Evolutionary conservation across 2,797 vertebrate genomes (phyloP).

Genomic region (Mastacembelus armatus): DNA sequence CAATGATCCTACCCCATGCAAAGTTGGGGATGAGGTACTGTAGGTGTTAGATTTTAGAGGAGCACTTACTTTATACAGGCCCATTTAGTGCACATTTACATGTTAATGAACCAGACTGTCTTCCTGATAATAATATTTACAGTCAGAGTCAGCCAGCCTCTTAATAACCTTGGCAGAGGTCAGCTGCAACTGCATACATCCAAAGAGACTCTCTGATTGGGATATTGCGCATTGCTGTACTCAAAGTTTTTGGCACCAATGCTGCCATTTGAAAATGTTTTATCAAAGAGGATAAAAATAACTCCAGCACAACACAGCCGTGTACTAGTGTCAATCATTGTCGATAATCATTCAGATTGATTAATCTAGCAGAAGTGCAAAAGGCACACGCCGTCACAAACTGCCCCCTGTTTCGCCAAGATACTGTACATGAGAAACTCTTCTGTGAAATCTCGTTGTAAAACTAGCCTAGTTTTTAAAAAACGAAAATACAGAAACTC

Average conservation of each 20-base stretch:
- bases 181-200: slow-evolving; percentile 71
- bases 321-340: slow-evolving; percentile 77
- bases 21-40: slow-evolving; percentile 63
- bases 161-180: slow-evolving; percentile 72
- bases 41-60: slow-evolving; percentile 44
- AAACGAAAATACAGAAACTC: slow-evolving; percentile 60
- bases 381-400: slow-evolving; percentile 83
- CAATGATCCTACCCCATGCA: slow-evolving; percentile 16
- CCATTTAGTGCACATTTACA: slow-evolving; percentile 70
- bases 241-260: slow-evolving; percentile 78
- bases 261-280: slow-evolving; percentile 73
- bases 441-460: slow-evolving; percentile 66
- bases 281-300: slow-evolving; percentile 78
- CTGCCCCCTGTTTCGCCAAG: slow-evolving; percentile 69
- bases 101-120: slow-evolving; percentile 55
- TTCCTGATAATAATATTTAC: slow-evolving; percentile 74
- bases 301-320: slow-evolving; percentile 66
- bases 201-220: slow-evolving; percentile 67
- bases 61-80: slow-evolving; percentile 48
- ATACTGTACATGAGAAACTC: slow-evolving; percentile 64
- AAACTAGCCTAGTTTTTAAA: slow-evolving; percentile 43
- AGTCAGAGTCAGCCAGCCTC: slow-evolving; percentile 64
- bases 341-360: slow-evolving; percentile 80
- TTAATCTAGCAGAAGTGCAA: slow-evolving; percentile 80
- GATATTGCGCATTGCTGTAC: slow-evolving; percentile 58